Evolutionary conservation across 1,140 invertebrate species (phyloP).

Genomic region (Muscidifurax raptorellus): DNA sequence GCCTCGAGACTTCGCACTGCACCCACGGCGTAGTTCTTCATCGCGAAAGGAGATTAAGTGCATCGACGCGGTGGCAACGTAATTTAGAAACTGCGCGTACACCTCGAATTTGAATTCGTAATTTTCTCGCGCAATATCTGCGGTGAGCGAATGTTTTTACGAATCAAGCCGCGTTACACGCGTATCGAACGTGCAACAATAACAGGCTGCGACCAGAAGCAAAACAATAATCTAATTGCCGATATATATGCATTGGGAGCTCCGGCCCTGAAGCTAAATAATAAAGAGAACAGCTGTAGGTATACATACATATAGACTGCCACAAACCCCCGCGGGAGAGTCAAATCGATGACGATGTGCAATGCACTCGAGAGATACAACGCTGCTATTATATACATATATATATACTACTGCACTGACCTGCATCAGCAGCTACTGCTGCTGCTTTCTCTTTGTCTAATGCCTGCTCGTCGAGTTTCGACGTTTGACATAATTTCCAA

Average conservation of each 20-base stretch:
- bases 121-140: too few relatives aligned
- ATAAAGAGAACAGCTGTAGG: neutral
- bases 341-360: neutral
- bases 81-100: neutral
- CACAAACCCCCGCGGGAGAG: neutral
- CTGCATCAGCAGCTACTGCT: neutral
- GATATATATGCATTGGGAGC: neutral
- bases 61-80: neutral
- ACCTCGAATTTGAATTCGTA: too few relatives aligned
- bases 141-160: too few relatives aligned
- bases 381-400: too few relatives aligned
- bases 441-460: neutral
- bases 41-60: neutral
- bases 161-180: too few relatives aligned
- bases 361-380: neutral
- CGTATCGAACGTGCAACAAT: neutral
- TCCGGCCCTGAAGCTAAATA: neutral
- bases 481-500: neutral
- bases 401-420: neutral
- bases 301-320: neutral
- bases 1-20: neutral
- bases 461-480: neutral
- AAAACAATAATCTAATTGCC: neutral
- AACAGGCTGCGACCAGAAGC: too few relatives aligned
- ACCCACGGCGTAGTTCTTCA: neutral